Evolutionary conservation across 1,140 invertebrate species (phyloP).

Genomic region (Formica selysi): DNA sequence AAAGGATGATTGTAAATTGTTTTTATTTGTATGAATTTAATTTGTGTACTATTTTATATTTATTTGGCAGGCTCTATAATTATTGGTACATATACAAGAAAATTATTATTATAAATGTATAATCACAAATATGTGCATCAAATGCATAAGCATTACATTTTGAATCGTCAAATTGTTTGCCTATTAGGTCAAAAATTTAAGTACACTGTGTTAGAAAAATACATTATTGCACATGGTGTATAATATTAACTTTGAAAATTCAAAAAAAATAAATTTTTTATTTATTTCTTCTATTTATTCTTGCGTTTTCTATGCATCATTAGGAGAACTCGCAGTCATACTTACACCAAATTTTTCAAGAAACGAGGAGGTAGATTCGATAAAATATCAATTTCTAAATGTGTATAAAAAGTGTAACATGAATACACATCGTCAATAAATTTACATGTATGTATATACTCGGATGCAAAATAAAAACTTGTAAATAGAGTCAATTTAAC

Average conservation of each 20-base stretch:
- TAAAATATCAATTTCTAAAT: no score
- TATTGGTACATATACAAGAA: background rate
- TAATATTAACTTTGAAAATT: no score
- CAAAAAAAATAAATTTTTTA: no score
- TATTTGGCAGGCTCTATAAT: background rate
- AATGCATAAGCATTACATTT: background rate
- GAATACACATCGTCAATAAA: background rate
- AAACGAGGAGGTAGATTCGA: no score
- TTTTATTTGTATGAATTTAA: slow-evolving; percentile 43
- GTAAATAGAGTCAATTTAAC: slow-evolving; percentile 61
- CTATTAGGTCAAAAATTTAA: background rate
- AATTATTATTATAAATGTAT: background rate
- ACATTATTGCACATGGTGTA: background rate
- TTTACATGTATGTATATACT: no score
- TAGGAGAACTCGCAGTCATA: no score
- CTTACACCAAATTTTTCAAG: no score
- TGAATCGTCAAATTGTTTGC: background rate
- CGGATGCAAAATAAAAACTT: slow-evolving; percentile 72
- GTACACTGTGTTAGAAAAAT: background rate
- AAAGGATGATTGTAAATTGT: slow-evolving; percentile 19
- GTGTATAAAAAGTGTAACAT: no score
- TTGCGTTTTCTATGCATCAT: no score
- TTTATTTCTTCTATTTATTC: no score
- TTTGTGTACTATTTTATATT: slow-evolving; percentile 23
- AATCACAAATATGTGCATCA: background rate